Percentiles rank a stretch among this genome's conserved stretches.
phyloP scores from a whole-genome alignment of 2,113 vertebrate species.

The Furnarius figulus region DNA sequence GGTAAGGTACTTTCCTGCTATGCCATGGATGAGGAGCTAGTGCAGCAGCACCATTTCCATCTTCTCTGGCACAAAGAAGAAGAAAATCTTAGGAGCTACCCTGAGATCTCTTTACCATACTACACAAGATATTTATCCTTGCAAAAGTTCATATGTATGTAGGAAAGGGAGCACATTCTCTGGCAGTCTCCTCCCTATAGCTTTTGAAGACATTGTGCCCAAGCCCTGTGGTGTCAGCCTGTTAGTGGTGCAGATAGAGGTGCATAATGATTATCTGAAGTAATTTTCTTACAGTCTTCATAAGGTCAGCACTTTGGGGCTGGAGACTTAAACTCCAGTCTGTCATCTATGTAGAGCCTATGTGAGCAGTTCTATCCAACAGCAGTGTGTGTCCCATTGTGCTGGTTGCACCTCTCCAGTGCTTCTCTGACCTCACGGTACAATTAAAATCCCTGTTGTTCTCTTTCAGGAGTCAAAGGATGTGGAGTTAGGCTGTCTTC shows the following conservation, averaged over 20 bases:
- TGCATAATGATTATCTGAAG: neutral
- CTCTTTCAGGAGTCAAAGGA: neutral
- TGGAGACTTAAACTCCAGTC: neutral
- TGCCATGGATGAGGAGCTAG: neutral
- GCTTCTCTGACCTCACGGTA: neutral
- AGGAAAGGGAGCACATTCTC: neutral
- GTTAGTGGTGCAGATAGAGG: neutral
- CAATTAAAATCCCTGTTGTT: neutral
- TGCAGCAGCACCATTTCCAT: neutral
- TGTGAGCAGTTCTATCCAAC: neutral
- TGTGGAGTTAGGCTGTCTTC: neutral
- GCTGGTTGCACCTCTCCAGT: neutral
- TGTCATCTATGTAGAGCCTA: neutral
- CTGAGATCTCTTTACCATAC: neutral
- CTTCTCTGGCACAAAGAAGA: neutral
- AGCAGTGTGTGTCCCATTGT: neutral
- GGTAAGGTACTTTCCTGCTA: neutral
- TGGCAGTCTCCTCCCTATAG: neutral
- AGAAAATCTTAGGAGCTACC: neutral
- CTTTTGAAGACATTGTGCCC: neutral
- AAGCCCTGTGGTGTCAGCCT: neutral
- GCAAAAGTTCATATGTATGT: neutral
- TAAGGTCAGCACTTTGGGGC: neutral
- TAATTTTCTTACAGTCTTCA: neutral
- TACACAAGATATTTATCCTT: neutral